phyloP scores from a whole-genome alignment of 2,113 vertebrate species.

The Canis aureus region DNA sequence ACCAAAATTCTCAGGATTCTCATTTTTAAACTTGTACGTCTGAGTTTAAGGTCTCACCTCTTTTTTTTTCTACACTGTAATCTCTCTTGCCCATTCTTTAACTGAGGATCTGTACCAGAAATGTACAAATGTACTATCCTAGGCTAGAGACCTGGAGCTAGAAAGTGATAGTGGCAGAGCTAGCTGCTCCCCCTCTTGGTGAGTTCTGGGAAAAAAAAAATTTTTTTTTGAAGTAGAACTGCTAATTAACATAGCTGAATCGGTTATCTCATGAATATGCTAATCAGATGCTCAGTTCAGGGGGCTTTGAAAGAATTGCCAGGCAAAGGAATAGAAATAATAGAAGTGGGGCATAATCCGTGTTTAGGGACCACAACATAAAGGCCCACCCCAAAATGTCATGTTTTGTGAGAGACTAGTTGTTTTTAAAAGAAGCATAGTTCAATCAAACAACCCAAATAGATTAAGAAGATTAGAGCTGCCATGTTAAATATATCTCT shows the following conservation, averaged over 20 bases:
- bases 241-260: slow-evolving; percentile 77
- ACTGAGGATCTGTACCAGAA: background rate
- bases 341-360: slow-evolving; percentile 57
- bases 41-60: background rate
- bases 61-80: slow-evolving; percentile 2
- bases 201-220: background rate
- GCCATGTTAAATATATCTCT: slow-evolving; percentile 47
- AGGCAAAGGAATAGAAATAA: slow-evolving; percentile 67
- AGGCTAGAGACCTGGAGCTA: background rate
- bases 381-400: slow-evolving; percentile 46
- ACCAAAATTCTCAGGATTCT: background rate
- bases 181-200: slow-evolving; percentile 80
- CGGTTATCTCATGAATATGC: slow-evolving; percentile 79
- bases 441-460: slow-evolving; percentile 19
- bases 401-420: slow-evolving; percentile 47
- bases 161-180: slow-evolving; percentile 39
- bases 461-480: slow-evolving; percentile 59
- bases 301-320: slow-evolving; percentile 60
- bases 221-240: slow-evolving; percentile 37
- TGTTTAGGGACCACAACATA: slow-evolving; percentile 62
- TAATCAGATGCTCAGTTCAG: slow-evolving; percentile 65
- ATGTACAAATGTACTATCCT: background rate
- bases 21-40: background rate
- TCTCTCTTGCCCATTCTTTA: background rate
- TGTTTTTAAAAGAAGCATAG: slow-evolving; percentile 66